phyloP scores from a whole-genome alignment of 2,113 vertebrate genomes.

The Numida meleagris region DNA sequence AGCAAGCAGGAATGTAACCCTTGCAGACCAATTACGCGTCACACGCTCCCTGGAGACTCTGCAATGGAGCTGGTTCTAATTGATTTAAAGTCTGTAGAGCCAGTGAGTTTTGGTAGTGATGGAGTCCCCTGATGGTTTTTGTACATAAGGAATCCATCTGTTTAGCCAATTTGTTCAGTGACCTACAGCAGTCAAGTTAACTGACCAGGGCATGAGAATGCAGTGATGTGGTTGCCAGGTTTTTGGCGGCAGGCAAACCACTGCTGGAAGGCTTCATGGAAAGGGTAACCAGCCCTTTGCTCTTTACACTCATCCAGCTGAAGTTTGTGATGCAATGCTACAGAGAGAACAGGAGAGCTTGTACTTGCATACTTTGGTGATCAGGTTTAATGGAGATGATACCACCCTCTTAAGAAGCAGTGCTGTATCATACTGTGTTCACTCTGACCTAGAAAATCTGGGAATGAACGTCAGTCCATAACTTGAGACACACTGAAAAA shows the following conservation, averaged over 20 bases:
- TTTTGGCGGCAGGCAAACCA: not conserved
- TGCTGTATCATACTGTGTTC: not conserved
- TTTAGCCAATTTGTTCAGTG: constrained; percentile 1
- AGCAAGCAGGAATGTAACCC: not conserved
- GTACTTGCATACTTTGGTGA: not conserved
- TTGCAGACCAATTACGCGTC: not conserved
- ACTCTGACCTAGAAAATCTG: not conserved
- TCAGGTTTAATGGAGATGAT: not conserved
- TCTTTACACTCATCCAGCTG: not conserved
- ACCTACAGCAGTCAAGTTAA: constrained; percentile 19
- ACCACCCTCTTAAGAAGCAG: not conserved
- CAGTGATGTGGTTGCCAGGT: not conserved
- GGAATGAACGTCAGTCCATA: not conserved
- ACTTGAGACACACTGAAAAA: not conserved
- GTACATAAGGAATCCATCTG: constrained; percentile 2
- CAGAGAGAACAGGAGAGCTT: not conserved
- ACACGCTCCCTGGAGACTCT: not conserved
- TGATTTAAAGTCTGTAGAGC: not conserved
- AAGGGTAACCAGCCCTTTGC: not conserved
- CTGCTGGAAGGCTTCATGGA: not conserved
- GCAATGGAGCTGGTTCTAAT: not conserved
- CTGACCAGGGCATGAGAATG: not conserved
- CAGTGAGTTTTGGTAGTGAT: not conserved
- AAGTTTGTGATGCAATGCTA: rapidly evolving
- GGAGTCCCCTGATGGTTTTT: not conserved